Evolutionary conservation across 2,888 invertebrate genomes (phyloP).

Genomic region (Pyrrhosoma nymphula): DNA sequence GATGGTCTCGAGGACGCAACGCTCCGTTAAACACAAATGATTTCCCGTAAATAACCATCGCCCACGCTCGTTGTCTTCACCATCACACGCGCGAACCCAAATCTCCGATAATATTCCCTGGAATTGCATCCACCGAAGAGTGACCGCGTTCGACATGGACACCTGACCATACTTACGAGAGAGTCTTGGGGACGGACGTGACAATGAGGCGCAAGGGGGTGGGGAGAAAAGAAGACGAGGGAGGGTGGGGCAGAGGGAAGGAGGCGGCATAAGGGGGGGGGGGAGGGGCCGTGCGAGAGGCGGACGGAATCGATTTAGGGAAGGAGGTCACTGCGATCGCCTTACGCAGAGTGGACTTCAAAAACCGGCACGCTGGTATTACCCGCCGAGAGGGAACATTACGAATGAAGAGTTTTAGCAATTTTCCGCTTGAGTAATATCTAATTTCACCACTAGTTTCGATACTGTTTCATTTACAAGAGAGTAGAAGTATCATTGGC

Average conservation of each 20-base stretch:
- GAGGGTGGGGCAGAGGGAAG: not conserved
- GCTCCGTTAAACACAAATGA: not conserved
- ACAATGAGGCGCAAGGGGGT: not conserved
- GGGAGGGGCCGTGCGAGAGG: no score
- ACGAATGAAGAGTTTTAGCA: not conserved
- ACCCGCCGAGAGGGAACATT: not conserved
- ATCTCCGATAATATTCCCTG: not conserved
- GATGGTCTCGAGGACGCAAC: not conserved
- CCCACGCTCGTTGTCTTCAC: not conserved
- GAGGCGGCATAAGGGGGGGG: not conserved
- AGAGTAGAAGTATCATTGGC: no score
- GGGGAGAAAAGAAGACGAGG: not conserved
- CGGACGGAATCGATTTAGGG: slow-evolving; percentile 47
- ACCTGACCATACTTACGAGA: not conserved
- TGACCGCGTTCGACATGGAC: not conserved
- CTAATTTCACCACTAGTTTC: no score
- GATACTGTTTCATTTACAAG: no score
- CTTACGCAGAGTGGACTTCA: slow-evolving; percentile 35
- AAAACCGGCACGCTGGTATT: not conserved
- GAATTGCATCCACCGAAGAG: not conserved
- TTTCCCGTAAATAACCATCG: not conserved
- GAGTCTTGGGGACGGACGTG: not conserved
- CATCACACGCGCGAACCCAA: not conserved
- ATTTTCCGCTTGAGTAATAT: no score
- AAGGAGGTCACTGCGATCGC: slow-evolving; percentile 45